Evolutionary conservation across 2,113 vertebrate genomes (phyloP).

Genomic region (Oreochromis spilurus): DNA sequence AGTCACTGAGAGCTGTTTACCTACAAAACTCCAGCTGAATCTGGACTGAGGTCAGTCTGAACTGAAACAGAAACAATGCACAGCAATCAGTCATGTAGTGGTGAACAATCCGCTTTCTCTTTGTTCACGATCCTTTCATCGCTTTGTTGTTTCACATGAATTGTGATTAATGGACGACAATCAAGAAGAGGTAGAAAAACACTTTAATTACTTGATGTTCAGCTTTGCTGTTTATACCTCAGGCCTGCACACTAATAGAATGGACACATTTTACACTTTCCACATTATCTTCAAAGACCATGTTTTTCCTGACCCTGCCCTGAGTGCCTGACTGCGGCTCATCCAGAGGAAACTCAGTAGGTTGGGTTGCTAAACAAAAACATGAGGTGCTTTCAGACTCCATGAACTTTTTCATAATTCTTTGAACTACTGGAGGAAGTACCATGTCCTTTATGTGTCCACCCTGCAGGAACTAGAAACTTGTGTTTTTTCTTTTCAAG

Average conservation of each 20-base stretch:
- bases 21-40: neutral
- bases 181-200: neutral
- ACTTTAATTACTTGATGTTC: neutral
- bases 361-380: too few species aligned
- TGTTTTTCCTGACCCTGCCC: neutral
- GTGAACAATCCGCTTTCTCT: neutral
- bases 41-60: neutral
- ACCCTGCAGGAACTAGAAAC: neutral
- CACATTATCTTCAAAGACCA: neutral
- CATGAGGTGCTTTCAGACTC: neutral
- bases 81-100: neutral
- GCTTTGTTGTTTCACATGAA: neutral
- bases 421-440: neutral
- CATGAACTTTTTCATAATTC: neutral
- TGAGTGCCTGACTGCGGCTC: neutral
- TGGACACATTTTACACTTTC: neutral
- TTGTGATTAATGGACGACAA: neutral
- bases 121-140: neutral
- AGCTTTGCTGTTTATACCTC: neutral
- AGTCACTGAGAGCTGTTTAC: neutral
- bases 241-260: neutral
- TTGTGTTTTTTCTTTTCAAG: neutral
- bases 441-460: fast-evolving
- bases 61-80: neutral
- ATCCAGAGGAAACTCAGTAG: neutral